Evolutionary conservation across 2,113 vertebrate species (phyloP), one percentile per base, ranked within the genome.

Genomic region (Acinonyx jubatus): DNA sequence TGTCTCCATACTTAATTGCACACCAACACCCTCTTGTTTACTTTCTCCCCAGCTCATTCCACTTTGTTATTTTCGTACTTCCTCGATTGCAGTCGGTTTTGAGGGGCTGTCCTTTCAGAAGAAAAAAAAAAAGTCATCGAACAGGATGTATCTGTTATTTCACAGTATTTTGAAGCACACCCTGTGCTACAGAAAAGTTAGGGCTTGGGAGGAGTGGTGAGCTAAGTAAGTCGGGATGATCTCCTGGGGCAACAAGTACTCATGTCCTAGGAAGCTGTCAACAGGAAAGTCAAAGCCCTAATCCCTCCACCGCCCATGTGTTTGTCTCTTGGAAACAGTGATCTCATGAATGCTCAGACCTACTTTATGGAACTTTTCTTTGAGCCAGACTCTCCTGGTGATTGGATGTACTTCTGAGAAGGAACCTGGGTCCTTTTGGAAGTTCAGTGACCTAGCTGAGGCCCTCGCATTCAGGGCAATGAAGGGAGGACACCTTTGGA

Each of bases 111-210:
- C 19, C 16, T 45, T 91, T 21, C 50, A 73, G 52, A 81, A 50
- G 84, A 91, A 81, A 50, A 7, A 63, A 74, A 45, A 88, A 19
- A 19, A 31, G 52, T 38, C 95, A 61, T 94, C 55, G 90, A 76
- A 57, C n/a, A 96, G 93, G 76, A 55, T 50, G 52, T 94, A 79
- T 73, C 74, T 3, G 0, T 97, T 93, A 97, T 96, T 97, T 96
- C 92, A 63, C 89, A 96, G 25, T 79, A 86, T 96, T 95, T 95
- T 41, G 66, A 55, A 96, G 96, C 94, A 98, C 48, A 65, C 15
- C 66, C 92, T 79, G 73, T 74, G 63, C 52, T 81, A 78, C 76
- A 89, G 95, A 85, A 71, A 81, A 65, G 71, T 73, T 27, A 61
- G 78, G 65, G 71, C 68, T 74, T 97, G 93, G 94, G 88, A 90